Conservation (phyloP, 2,888 invertebrate genomes). For the Craniophora ligustri region DNA sequence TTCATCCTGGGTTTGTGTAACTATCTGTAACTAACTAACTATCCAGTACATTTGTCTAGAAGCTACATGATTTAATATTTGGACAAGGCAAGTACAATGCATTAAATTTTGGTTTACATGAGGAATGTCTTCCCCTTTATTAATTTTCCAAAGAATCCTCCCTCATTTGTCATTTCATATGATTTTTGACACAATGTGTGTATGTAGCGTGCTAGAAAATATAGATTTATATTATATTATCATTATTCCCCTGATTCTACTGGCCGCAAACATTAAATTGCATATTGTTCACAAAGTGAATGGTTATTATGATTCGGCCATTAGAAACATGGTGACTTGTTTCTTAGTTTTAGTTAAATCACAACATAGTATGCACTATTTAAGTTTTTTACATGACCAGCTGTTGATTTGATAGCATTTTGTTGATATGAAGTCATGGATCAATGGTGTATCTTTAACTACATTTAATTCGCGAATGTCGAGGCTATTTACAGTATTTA, state of each 20-base stretch:
- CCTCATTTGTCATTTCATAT: constrained; percentile 37
- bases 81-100: constrained; percentile 54
- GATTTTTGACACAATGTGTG: constrained; percentile 49
- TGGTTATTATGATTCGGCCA: constrained; percentile 54
- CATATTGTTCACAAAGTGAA: constrained; percentile 70
- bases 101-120: constrained; percentile 50
- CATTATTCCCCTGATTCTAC: constrained; percentile 54
- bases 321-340: constrained; percentile 60
- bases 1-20: constrained; percentile 41
- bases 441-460: constrained; percentile 56
- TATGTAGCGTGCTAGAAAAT: constrained; percentile 62
- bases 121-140: constrained; percentile 55
- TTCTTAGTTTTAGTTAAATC: constrained; percentile 76
- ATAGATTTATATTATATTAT: constrained; percentile 51
- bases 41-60: constrained; percentile 41
- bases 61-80: constrained; percentile 45
- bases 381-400: constrained; percentile 75
- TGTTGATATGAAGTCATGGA: constrained; percentile 53
- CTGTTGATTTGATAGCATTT: constrained; percentile 66
- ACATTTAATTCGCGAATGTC: constrained; percentile 30
- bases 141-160: constrained; percentile 54
- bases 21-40: too few species aligned
- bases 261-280: constrained; percentile 55
- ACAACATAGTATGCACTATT: constrained; percentile 74
- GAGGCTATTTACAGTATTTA: constrained; percentile 70